Evolutionary conservation across 2,888 invertebrate species (phyloP), one percentile per base, ranked within the genome.

Genomic region (Xylota sylvarum): DNA sequence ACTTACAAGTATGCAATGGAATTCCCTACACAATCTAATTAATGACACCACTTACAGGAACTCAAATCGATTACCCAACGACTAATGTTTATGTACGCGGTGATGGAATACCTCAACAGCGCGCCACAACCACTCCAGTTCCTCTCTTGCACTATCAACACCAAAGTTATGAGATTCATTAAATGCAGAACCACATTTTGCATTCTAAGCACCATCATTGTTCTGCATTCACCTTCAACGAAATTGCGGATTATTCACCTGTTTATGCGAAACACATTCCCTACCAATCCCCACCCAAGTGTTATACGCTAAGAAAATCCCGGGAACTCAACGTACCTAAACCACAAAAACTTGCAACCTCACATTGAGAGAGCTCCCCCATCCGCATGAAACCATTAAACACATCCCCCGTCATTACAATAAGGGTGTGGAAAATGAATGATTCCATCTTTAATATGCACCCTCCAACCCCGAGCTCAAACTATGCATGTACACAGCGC

Each of bases 131-230:
- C 48, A 60, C 32, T 48, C 19, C 6, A 14, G 10, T 48, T 12
- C 32, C n/a, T 12, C 19, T 7, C 9, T 14, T 14, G 17, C 23
- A 23, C 48, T 12, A 48, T 23, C 48, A 48, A 35, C 72, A 60
- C 27, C 35, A 10, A 55, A 50, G 48, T 78, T 52, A 58, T 73
- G 48, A 10, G 50, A 73, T 67, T 74, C 60, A 73, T 80, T 80
- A 67, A 80, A 79, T 55, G 58, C 74, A 48, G 40, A 50, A 58
- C 58, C 60, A 46, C 43, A 64, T 19, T 74, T 74, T 74, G 52
- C 58, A 50, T 52, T 56, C 9, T 32, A 37, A 40, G 27, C 64
- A n/a, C 23, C 14, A 56, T 6, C 56, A 46, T 9, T n/a, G 19
- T 78, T 70, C 46, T 23, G 43, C 43, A 70, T 50, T 62, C 32